A percentile compares a stretch with the other conserved stretches of the same genome.
Evolutionary conservation across 2,113 vertebrate genomes (phyloP).

Genomic region (Myrmecophaga tridactyla): DNA sequence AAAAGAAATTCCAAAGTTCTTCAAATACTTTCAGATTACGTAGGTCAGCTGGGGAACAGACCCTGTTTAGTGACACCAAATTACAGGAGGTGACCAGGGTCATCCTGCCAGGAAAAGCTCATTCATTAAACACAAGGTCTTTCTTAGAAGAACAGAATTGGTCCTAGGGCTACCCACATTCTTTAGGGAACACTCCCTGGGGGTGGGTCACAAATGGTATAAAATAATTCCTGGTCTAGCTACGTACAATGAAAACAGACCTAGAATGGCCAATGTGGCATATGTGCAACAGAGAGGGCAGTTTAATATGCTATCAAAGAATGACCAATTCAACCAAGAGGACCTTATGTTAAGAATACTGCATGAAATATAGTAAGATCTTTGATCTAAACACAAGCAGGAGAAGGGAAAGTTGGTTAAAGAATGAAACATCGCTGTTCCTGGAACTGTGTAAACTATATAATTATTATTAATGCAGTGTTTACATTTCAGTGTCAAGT

Average conservation of each 20-base stretch:
- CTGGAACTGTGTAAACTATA: background rate
- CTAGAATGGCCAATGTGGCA: background rate
- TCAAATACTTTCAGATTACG: background rate
- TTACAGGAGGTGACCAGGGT: background rate
- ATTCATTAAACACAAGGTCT: background rate
- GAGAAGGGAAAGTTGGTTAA: background rate
- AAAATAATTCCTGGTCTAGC: background rate
- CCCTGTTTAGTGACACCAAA: background rate
- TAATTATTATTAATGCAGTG: background rate
- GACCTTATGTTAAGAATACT: background rate
- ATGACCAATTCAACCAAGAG: background rate
- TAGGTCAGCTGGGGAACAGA: background rate
- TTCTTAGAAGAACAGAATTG: background rate
- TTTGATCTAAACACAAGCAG: background rate
- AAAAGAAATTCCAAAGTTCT: background rate
- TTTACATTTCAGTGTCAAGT: background rate
- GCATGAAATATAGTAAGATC: background rate
- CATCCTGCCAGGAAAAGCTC: background rate
- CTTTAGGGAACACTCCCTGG: background rate
- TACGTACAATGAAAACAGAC: background rate
- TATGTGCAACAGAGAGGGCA: background rate
- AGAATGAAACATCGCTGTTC: background rate
- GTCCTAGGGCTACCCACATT: background rate
- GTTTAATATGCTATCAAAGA: background rate
- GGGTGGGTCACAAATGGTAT: background rate